Evolutionary conservation across 92 coral and sea anemone genomes (phyloP).

Genomic region (Epizoanthus illoricatus): DNA sequence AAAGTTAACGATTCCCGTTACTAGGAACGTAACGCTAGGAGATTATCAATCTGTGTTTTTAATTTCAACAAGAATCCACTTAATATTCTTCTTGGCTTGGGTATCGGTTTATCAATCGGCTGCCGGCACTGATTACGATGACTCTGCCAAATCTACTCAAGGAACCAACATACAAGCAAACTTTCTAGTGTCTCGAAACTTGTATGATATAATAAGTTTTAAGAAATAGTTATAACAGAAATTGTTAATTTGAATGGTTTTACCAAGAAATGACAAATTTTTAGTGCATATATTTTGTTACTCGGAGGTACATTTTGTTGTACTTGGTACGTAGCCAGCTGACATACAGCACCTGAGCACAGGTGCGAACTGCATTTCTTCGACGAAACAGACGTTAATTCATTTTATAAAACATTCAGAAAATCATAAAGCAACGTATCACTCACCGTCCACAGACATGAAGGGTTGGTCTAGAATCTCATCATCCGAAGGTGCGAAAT

Average conservation of each 20-base stretch:
- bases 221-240: too few species aligned
- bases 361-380: conserved; percentile 39
- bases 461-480: conserved; percentile 40
- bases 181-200: background rate
- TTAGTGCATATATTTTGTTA: background rate
- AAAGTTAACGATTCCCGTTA: background rate
- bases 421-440: conserved; percentile 33
- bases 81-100: conserved; percentile 7
- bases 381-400: conserved; percentile 28
- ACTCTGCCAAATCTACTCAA: background rate
- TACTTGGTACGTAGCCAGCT: conserved; percentile 16
- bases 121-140: conserved; percentile 31
- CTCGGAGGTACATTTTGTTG: background rate
- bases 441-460: conserved; percentile 44
- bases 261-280: background rate
- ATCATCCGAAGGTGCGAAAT: conserved; percentile 39
- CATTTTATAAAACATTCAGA: conserved; percentile 34
- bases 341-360: background rate
- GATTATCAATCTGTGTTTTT: conserved; percentile 24
- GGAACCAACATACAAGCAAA: conserved; percentile 7
- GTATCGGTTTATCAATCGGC: conserved; percentile 28
- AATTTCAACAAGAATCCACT: conserved; percentile 17
- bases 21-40: background rate
- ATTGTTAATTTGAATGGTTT: too few species aligned
- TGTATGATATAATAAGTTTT: background rate